Evolutionary conservation across 1,140 invertebrate genomes (phyloP).

Genomic region (Anoplophora glabripennis): DNA sequence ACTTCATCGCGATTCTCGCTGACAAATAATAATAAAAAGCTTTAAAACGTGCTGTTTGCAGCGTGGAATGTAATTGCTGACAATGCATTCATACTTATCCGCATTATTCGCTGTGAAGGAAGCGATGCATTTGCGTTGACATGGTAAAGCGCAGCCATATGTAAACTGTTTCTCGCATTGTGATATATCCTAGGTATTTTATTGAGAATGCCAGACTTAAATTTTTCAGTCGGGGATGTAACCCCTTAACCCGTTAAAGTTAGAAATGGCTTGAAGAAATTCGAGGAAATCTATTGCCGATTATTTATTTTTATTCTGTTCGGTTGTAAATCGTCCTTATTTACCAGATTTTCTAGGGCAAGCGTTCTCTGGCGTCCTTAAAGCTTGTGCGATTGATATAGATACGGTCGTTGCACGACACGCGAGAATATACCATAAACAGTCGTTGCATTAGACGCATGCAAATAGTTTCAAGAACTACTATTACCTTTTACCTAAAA

Average conservation of each 20-base stretch:
- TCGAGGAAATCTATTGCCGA: constrained; percentile 25
- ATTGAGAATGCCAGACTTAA: constrained; percentile 1
- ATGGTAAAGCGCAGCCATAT: not conserved
- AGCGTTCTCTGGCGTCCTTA: not conserved
- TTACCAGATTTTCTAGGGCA: constrained; percentile 9
- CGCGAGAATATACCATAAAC: no score
- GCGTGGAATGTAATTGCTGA: no score
- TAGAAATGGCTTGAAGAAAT: constrained; percentile 18
- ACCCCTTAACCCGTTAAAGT: constrained; percentile 17
- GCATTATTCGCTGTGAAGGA: no score
- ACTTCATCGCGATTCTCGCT: no score
- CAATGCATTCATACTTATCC: no score
- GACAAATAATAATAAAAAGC: no score
- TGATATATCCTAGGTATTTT: constrained; percentile 6
- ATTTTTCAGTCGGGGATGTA: constrained; percentile 8
- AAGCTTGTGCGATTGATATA: not conserved
- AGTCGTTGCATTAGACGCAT: no score
- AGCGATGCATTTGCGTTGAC: not conserved
- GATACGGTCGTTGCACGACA: no score
- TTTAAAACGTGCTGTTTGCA: no score
- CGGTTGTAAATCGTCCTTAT: constrained; percentile 20
- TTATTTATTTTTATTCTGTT: constrained; percentile 27
- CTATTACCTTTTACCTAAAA: no score
- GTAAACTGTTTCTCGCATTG: constrained; percentile 1
- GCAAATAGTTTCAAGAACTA: no score